Evolutionary conservation across 2,888 invertebrate genomes (phyloP), one percentile per base, ranked within the genome.

Genomic region (Osmoderma eremita): DNA sequence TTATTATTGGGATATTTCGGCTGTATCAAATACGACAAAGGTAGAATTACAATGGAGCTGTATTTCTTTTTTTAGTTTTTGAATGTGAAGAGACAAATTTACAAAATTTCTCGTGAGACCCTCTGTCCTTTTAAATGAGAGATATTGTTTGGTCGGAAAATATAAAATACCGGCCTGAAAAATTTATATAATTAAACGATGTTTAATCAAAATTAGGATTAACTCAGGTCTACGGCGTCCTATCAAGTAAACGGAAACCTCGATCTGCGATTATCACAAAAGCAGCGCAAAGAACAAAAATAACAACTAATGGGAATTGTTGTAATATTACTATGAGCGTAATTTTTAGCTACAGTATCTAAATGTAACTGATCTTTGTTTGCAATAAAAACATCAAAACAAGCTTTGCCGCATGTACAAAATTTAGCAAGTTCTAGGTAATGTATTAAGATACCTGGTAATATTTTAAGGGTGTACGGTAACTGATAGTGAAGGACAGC

Each of bases 361-460:
- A 73, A 83, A 75, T 72, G 82, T 75, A 83, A 78, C 80, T 75
- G 81, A 75, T 75, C 81, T 78, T 69, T 78, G 74, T 75, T 77
- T 62, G 71, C 73, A 10, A 79, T 70, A 69, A 70, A 80, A 10
- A 75, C 70, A 49, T 78, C 74, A 70, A 82, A 80, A 69, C 81
- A 81, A 3, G 82, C 79, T 67, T 77, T 78, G 0, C 89, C 88
- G 78, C 90, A 90, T 0, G 86, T 76, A 77, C 91, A 90, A 78
- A 87, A 87, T 71, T 85, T 84, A 0, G 88, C 87, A 75, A 84
- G 78, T 73, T 90, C 88, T 71, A 91, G 79, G 76, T 86, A 88
- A 51, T 85, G 79, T 0, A 88, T 86, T 63, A 90, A 77, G 3
- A 87, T 88, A 67, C 76, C 76, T 0, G 90, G 90, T 74, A 90